Percentiles rank a stretch among this genome's conserved stretches.
Evolutionary conservation across 2,888 invertebrate species (phyloP).

Genomic region (Sicus ferrugineus): DNA sequence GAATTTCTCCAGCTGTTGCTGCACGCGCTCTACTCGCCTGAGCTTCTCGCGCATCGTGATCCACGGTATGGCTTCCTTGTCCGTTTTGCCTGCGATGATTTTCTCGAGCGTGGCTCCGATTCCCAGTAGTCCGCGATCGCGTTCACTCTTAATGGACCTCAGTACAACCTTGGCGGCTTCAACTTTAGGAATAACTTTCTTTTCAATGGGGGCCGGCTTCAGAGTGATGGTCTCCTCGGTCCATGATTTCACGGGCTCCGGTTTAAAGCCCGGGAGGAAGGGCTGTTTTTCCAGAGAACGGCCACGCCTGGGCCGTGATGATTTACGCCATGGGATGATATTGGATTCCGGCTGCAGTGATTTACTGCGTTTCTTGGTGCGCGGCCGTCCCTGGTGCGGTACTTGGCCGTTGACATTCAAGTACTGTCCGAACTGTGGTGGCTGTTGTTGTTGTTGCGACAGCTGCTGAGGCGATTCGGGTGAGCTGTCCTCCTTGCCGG

Average conservation of each 20-base stretch:
- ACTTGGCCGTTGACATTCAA: slow-evolving; percentile 54
- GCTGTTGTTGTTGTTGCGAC: slow-evolving; percentile 45
- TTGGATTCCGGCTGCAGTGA: slow-evolving; percentile 62
- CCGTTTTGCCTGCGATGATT: slow-evolving; percentile 60
- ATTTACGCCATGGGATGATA: slow-evolving; percentile 62
- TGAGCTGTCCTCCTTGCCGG: slow-evolving; percentile 62
- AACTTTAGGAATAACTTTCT: slow-evolving; percentile 66
- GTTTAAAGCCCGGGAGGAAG: slow-evolving; percentile 61
- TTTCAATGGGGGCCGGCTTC: slow-evolving; percentile 69
- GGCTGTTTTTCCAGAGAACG: slow-evolving; percentile 65
- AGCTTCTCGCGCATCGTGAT: slow-evolving; percentile 62
- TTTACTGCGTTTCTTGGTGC: slow-evolving; percentile 61
- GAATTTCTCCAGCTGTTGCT: slow-evolving; percentile 61
- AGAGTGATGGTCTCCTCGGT: slow-evolving; percentile 72
- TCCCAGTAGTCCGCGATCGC: slow-evolving; percentile 60
- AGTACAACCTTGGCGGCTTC: slow-evolving; percentile 66
- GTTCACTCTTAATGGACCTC: slow-evolving; percentile 67
- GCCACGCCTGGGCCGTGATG: slow-evolving; percentile 61
- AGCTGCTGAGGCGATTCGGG: slow-evolving; percentile 55
- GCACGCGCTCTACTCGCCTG: slow-evolving; percentile 61
- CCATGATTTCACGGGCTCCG: slow-evolving; percentile 67
- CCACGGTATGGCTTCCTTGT: slow-evolving; percentile 63
- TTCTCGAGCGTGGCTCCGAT: slow-evolving; percentile 61
- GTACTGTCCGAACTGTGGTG: slow-evolving; percentile 54
- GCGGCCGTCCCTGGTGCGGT: slow-evolving; percentile 57